These are phyloP conservation scores for Enteromius fasciolatus DNA, from an alignment of 2,797 vertebrate genomes.

Conservation along the genomic window DNA sequence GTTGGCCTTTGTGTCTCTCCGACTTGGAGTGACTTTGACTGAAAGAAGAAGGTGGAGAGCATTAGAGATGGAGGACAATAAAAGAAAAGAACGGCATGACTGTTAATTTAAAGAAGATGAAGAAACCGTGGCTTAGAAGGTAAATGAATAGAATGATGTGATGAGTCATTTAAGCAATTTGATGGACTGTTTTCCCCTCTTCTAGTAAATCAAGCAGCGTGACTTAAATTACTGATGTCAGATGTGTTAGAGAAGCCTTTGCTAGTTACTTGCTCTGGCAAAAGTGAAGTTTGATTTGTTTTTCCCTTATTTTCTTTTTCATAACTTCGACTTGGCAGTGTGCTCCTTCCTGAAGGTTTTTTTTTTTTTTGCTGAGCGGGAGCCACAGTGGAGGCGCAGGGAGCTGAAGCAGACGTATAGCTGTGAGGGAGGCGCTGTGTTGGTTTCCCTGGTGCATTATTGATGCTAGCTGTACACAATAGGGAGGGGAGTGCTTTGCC, in stretches of 20 bases:
- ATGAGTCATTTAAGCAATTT: slow-evolving; percentile 16
- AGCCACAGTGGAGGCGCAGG: slow-evolving; percentile 13
- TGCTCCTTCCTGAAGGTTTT: slow-evolving; percentile 39
- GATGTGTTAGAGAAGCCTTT: neutral
- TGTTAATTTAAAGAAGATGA: neutral
- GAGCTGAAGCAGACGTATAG: slow-evolving; percentile 35
- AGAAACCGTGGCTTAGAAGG: neutral
- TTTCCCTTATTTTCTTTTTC: slow-evolving; percentile 26
- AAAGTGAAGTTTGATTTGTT: slow-evolving; percentile 11
- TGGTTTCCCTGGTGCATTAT: slow-evolving; percentile 58
- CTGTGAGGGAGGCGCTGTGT: slow-evolving; percentile 55
- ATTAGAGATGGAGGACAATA: slow-evolving; percentile 18
- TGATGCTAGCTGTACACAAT: slow-evolving; percentile 58
- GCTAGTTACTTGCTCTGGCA: neutral
- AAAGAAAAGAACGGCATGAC: neutral
- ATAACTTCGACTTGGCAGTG: slow-evolving; percentile 9
- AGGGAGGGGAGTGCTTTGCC: slow-evolving; percentile 45
- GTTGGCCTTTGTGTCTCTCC: slow-evolving; percentile 42
- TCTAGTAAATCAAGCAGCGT: neutral
- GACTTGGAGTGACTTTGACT: slow-evolving; percentile 45
- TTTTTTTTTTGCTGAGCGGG: slow-evolving; percentile 3
- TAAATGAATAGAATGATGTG: slow-evolving; percentile 5
- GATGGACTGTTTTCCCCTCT: neutral
- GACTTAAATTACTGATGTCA: slow-evolving; percentile 1
- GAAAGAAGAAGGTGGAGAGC: slow-evolving; percentile 30